These are phyloP conservation scores for Heterohyrax brucei DNA, from an alignment of 2,797 vertebrate species.

Conservation along the genomic window DNA sequence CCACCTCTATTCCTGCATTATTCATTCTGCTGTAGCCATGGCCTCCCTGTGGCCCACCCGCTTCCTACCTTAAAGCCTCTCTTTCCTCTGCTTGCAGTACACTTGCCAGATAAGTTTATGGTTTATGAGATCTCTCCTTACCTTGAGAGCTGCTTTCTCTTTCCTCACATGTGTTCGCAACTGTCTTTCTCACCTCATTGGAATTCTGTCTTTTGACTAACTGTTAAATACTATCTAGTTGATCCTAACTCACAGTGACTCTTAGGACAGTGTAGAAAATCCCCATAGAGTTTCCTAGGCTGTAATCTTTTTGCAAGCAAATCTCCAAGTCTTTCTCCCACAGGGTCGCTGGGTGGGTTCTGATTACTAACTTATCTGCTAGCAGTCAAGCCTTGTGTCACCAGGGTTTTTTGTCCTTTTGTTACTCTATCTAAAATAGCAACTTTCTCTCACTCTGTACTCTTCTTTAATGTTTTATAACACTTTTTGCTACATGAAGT, in stretches of 20 bases:
- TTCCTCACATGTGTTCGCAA: too few relatives aligned
- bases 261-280: neutral
- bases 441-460: neutral
- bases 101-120: neutral
- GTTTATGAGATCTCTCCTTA: neutral
- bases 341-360: neutral
- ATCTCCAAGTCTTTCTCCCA: too few relatives aligned
- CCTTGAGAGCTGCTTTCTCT: neutral
- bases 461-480: neutral
- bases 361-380: neutral
- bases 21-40: neutral
- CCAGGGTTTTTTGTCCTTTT: neutral
- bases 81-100: neutral
- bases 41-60: neutral
- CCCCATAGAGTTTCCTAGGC: neutral
- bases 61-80: neutral
- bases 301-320: too few relatives aligned
- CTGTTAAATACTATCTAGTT: neutral
- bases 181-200: neutral
- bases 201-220: neutral
- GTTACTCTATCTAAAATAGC: conserved; percentile 23
- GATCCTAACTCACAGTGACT: neutral
- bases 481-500: conserved; percentile 26
- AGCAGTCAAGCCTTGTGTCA: neutral
- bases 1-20: neutral